These are phyloP conservation scores for Corythoichthys intestinalis DNA, from an alignment of 2,113 vertebrate species.

Conservation along the genomic window DNA sequence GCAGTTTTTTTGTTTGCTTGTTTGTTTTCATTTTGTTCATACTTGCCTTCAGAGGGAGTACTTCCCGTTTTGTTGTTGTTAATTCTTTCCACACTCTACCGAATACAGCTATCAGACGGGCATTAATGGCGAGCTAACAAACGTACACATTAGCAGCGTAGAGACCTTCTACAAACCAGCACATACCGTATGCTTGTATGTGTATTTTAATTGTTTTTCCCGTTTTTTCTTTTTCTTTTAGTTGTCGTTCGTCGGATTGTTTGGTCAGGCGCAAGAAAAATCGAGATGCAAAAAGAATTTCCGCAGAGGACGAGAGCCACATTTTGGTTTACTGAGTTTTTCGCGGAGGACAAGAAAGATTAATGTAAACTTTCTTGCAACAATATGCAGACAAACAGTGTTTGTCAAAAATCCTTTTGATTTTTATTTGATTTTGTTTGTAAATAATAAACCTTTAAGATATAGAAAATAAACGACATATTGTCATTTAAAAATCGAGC, in stretches of 20 bases:
- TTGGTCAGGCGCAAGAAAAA: slow-evolving; percentile 45
- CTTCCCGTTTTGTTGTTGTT: slow-evolving; percentile 70
- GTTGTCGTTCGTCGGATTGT: slow-evolving; percentile 27
- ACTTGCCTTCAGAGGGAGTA: slow-evolving; percentile 75
- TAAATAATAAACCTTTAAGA: slow-evolving; percentile 84
- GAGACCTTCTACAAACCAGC: slow-evolving; percentile 76
- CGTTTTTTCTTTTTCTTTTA: neutral
- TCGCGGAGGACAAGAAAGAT: slow-evolving; percentile 64
- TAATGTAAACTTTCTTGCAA: slow-evolving; percentile 80
- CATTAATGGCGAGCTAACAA: slow-evolving; percentile 67
- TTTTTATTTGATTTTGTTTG: slow-evolving; percentile 75
- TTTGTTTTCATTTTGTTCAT: slow-evolving; percentile 44
- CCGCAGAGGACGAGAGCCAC: slow-evolving; percentile 57
- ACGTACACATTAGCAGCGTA: slow-evolving; percentile 65
- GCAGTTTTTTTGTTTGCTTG: slow-evolving; percentile 71
- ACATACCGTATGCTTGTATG: slow-evolving; percentile 64
- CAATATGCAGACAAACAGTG: slow-evolving; percentile 82
- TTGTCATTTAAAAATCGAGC: slow-evolving; percentile 68
- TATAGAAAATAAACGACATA: slow-evolving; percentile 80
- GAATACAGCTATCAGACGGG: slow-evolving; percentile 67
- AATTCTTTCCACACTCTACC: slow-evolving; percentile 56
- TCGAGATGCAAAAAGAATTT: slow-evolving; percentile 65
- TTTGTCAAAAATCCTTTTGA: slow-evolving; percentile 76
- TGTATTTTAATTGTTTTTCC: slow-evolving; percentile 57
- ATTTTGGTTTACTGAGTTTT: slow-evolving; percentile 59